Evolutionary conservation across 2,888 invertebrate species (phyloP).

Genomic region (Griposia aprilina): DNA sequence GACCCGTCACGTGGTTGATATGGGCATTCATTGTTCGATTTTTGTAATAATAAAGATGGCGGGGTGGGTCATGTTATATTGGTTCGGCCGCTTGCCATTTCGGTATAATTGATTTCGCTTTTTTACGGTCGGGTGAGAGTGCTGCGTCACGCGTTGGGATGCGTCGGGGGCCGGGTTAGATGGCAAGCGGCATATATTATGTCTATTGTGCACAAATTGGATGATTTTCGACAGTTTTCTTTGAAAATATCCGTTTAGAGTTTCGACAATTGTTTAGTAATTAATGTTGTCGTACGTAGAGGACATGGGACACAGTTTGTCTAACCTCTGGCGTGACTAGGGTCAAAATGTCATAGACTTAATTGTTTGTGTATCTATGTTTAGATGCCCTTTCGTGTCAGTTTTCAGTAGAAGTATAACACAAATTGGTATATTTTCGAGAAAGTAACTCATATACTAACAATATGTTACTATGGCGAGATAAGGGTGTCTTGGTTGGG

Average conservation of each 20-base stretch:
- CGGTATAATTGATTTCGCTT: constrained; percentile 89
- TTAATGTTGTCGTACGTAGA: not conserved
- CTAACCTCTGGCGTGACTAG: constrained; percentile 5
- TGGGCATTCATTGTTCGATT: constrained; percentile 59
- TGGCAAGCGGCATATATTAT: constrained; percentile 66
- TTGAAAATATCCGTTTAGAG: not conserved
- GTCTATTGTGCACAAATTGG: constrained; percentile 53
- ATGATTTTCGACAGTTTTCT: constrained; percentile 33
- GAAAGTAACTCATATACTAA: constrained; percentile 9
- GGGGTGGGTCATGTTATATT: constrained; percentile 72
- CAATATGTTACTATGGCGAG: not conserved
- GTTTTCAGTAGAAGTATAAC: not conserved
- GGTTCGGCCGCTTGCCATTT: constrained; percentile 82
- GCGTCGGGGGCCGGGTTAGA: constrained; percentile 72
- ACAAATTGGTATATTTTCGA: not conserved
- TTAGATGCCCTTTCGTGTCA: not conserved
- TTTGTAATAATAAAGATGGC: constrained; percentile 57
- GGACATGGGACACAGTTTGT: constrained; percentile 18
- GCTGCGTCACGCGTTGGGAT: constrained; percentile 80
- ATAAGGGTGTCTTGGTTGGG: not conserved
- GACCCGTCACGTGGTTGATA: constrained; percentile 70
- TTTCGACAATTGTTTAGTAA: not conserved
- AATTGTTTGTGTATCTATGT: constrained; percentile 6
- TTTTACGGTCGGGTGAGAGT: constrained; percentile 86
- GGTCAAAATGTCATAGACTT: constrained; percentile 22